Evolutionary conservation across 2,797 vertebrate genomes (phyloP), one percentile per base, ranked within the genome.

Genomic region (Pseudotriccus pelzelni): DNA sequence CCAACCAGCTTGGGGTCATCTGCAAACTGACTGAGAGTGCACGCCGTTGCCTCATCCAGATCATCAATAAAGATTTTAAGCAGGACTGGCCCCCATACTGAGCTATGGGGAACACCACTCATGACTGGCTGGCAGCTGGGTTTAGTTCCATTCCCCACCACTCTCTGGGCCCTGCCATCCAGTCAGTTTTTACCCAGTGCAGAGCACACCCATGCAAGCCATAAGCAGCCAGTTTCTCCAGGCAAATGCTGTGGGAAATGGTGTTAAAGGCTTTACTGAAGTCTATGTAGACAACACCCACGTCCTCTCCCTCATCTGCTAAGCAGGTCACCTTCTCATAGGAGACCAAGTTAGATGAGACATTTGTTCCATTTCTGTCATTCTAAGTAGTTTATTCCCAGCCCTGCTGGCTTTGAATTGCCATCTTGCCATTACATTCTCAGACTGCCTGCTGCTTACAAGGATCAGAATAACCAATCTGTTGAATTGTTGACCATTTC

Each of bases 381-480:
- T 41, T n/a, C 39, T 56, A 60, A 64, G n/a, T 27, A 59, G 56
- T 28, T 72, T 73, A 88, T 56, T 70, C 37, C 30, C 37, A 53
- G 24, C 6, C 20, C 20, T 46, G 17, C 34, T 64, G 63, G 52
- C 30, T 93, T 76, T 70, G 63, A 90, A 90, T 69, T 94, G 37
- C 32, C 27, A 36, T 70, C 16, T 58, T 84, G 53, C 67, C 59
- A 37, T 64, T 44, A 27, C 0, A 0, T 66, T 88, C 36, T 86
- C 62, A 78, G 69, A 68, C 9, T 58, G 30, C 50, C 37, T 59
- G 55, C 46, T 86, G 73, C n/a, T 90, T 58, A 14, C 74, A 78
- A 47, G 41, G 37, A 78, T 79, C 55, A 84, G 44, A 88, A 94
- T 30, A 78, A 82, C 19, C 21, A 36, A 55, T 46, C n/a, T 86